These are phyloP conservation scores for Spea multiplicata DNA, from an alignment of 2,113 vertebrate genomes.

Conservation along the genomic window DNA sequence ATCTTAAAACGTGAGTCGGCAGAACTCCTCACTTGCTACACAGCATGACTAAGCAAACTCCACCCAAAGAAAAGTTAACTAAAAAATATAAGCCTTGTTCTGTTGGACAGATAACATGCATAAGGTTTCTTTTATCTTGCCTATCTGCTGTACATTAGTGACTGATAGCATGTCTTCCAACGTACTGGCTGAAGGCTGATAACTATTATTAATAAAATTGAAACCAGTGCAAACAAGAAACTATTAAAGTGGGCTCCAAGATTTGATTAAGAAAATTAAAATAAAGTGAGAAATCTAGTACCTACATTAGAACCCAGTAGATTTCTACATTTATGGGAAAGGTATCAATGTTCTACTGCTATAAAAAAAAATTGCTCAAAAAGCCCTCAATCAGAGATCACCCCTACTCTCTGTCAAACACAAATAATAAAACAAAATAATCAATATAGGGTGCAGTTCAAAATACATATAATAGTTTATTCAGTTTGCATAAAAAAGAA, in stretches of 20 bases:
- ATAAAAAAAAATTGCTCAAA: no score
- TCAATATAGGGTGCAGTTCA: no score
- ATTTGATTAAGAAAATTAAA: no score
- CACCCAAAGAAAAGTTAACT: not conserved
- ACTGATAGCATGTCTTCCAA: not conserved
- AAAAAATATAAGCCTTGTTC: not conserved
- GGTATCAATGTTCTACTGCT: no score
- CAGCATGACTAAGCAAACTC: constrained; percentile 15
- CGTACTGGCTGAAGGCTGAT: not conserved
- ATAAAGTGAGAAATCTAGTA: no score
- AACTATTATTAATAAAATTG: not conserved
- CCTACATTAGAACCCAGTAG: no score
- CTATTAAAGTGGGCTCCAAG: not conserved
- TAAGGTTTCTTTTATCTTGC: not conserved
- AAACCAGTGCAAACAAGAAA: not conserved
- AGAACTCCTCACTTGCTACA: not conserved
- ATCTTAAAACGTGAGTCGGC: constrained; percentile 30
- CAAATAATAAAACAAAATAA: no score
- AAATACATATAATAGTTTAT: no score
- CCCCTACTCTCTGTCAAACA: no score
- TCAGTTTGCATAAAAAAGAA: no score
- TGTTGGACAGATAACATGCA: constrained; percentile 6
- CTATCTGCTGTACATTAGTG: not conserved
- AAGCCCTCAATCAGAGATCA: no score
- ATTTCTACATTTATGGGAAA: no score